Evolutionary conservation across 2,888 invertebrate genomes (phyloP).

Genomic region (Drosophila tanythrix): DNA sequence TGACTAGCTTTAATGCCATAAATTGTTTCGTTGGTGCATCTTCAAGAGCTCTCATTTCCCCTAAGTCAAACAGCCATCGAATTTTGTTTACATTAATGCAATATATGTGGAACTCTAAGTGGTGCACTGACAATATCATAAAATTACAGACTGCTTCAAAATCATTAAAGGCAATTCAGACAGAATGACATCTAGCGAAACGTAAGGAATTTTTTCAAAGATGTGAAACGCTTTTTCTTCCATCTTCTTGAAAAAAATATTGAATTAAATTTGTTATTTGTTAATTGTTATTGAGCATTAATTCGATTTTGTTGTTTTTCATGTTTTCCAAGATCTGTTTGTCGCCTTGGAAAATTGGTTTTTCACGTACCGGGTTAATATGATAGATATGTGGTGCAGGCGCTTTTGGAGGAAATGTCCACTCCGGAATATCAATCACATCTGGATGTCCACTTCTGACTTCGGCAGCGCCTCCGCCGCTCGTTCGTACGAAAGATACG

Average conservation of each 20-base stretch:
- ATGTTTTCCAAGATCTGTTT: not conserved
- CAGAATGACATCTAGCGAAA: not conserved
- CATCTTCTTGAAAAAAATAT: not conserved
- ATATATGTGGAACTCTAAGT: not conserved
- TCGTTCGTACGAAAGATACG: conserved; percentile 68
- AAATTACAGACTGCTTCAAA: not conserved
- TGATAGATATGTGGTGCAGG: conserved; percentile 89
- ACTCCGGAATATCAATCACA: conserved; percentile 86
- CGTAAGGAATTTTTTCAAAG: not conserved
- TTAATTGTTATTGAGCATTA: not conserved
- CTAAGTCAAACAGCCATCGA: not conserved
- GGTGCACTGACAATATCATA: not conserved
- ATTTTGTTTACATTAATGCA: not conserved
- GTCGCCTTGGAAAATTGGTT: not conserved
- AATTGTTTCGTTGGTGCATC: not conserved
- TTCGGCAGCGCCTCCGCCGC: conserved; percentile 53
- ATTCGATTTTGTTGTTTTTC: not conserved
- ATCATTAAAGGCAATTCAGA: not conserved
- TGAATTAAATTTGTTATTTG: not conserved
- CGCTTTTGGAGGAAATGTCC: conserved; percentile 93
- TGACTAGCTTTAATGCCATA: not conserved
- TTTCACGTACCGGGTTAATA: conserved; percentile 89
- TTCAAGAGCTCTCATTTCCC: not conserved
- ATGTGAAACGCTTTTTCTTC: not conserved
- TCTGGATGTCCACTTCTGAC: conserved; percentile 74